These are phyloP conservation scores for Drosophila bipectinata DNA, from an alignment of 1,140 invertebrate genomes.

Conservation along the genomic window DNA sequence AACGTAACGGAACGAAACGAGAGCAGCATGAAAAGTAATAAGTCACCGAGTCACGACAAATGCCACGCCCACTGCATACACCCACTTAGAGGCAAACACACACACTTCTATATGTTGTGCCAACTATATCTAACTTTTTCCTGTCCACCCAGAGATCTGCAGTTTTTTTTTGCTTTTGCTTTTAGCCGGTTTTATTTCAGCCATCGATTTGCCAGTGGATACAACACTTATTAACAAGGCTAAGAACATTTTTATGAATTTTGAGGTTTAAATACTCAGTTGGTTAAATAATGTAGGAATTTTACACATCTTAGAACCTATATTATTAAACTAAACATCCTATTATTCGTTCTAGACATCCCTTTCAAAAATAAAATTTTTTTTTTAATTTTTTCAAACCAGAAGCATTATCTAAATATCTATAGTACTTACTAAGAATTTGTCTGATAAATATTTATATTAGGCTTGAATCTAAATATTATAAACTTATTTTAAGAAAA, in stretches of 20 bases:
- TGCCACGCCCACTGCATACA: slow-evolving; percentile 35
- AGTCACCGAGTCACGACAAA: slow-evolving; percentile 74
- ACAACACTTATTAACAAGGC: slow-evolving; percentile 18
- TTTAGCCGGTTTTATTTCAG: slow-evolving; percentile 23
- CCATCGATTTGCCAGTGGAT: slow-evolving; percentile 28
- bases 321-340: too few relatives aligned
- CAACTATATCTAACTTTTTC: slow-evolving; percentile 28
- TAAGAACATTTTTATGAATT: too few relatives aligned
- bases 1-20: slow-evolving; percentile 24
- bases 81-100: background rate
- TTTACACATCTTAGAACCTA: too few relatives aligned
- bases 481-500: background rate
- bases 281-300: too few relatives aligned
- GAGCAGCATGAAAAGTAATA: slow-evolving; percentile 72
- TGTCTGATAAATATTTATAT: too few relatives aligned
- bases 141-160: slow-evolving; percentile 23
- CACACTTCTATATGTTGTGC: slow-evolving; percentile 4
- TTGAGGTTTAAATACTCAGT: background rate
- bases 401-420: too few relatives aligned
- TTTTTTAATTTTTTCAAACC: too few relatives aligned
- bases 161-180: slow-evolving; percentile 9
- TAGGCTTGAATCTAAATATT: background rate
- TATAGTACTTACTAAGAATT: too few relatives aligned
- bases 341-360: too few relatives aligned
- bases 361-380: too few relatives aligned